Evolutionary conservation across 2,113 vertebrate genomes (phyloP).

Genomic region (Cairina moschata): DNA sequence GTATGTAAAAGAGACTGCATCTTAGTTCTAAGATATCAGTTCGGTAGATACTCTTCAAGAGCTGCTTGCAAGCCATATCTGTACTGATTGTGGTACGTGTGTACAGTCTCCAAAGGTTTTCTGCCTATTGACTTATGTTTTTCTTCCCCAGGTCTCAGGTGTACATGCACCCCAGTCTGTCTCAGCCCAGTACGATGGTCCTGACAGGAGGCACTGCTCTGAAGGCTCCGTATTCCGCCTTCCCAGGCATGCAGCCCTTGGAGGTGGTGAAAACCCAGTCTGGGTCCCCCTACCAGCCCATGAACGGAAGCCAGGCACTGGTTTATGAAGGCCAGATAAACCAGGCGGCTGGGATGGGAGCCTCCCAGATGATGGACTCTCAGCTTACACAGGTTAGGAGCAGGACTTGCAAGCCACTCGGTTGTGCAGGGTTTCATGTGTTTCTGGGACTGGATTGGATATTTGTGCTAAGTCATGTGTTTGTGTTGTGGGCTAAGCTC

Average conservation of each 20-base stretch:
- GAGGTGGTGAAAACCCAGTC: slow-evolving; percentile 96
- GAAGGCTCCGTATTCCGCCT: slow-evolving; percentile 93
- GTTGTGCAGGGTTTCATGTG: background rate
- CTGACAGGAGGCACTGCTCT: slow-evolving; percentile 91
- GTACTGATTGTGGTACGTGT: background rate
- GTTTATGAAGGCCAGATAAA: slow-evolving; percentile 92
- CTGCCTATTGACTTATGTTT: background rate
- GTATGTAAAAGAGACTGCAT: background rate
- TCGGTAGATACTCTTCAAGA: background rate
- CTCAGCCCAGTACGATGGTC: slow-evolving; percentile 95
- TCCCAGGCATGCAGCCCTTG: slow-evolving; percentile 94
- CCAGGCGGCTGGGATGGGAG: slow-evolving; percentile 90
- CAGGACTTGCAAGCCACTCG: background rate
- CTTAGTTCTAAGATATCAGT: background rate
- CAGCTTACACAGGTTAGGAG: slow-evolving; percentile 93
- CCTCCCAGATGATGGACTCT: slow-evolving; percentile 97
- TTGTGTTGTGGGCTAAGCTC: slow-evolving; percentile 4
- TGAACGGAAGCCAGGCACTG: slow-evolving; percentile 92
- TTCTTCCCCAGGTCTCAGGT: slow-evolving; percentile 89
- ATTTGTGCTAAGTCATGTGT: background rate
- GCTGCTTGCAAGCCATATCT: accelerated
- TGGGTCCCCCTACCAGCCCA: slow-evolving; percentile 93
- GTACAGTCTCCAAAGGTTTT: background rate
- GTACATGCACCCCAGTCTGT: slow-evolving; percentile 98
- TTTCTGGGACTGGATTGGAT: background rate